These are phyloP conservation scores for Bursaphelenchus mucronatus DNA, from an alignment of 1,140 invertebrate species.

Conservation along the genomic window DNA sequence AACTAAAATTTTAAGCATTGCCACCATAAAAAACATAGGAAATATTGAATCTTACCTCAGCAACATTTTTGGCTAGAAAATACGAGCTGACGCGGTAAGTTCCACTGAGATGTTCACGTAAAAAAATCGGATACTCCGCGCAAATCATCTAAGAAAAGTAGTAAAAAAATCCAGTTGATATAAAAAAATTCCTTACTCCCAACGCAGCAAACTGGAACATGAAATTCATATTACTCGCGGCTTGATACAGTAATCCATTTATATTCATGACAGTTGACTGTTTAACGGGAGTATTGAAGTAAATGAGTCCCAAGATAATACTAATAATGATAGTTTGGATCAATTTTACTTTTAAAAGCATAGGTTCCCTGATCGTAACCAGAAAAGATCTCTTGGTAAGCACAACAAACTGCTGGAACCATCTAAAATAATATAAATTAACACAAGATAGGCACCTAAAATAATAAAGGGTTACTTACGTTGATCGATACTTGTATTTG, in stretches of 20 bases:
- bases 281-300: slow-evolving; percentile 76
- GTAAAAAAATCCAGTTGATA: slow-evolving; percentile 64
- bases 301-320: slow-evolving; percentile 74
- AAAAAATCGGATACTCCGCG: slow-evolving; percentile 80
- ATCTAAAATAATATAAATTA: slow-evolving; percentile 62
- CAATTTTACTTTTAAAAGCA: slow-evolving; percentile 79
- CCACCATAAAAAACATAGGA: slow-evolving; percentile 12
- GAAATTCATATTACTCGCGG: slow-evolving; percentile 54
- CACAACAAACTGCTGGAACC: slow-evolving; percentile 79
- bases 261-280: slow-evolving; percentile 89
- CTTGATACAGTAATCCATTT: slow-evolving; percentile 85
- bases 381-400: slow-evolving; percentile 85
- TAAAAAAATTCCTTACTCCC: slow-evolving; percentile 71
- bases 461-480: neutral
- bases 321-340: slow-evolving; percentile 68
- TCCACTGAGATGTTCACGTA: slow-evolving; percentile 82
- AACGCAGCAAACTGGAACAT: slow-evolving; percentile 67
- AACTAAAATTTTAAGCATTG: slow-evolving; percentile 49
- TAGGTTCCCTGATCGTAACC: slow-evolving; percentile 79
- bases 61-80: slow-evolving; percentile 75
- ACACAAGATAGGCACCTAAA: too few relatives aligned
- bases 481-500: slow-evolving; percentile 1
- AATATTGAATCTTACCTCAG: slow-evolving; percentile 53
- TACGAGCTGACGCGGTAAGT: slow-evolving; percentile 88
- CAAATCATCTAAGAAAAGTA: neutral